Percentiles rank a stretch among this genome's conserved stretches.
These are phyloP conservation scores for Pseudochirops corinnae DNA, from an alignment of 2,797 vertebrate species.

Conservation along the genomic window DNA sequence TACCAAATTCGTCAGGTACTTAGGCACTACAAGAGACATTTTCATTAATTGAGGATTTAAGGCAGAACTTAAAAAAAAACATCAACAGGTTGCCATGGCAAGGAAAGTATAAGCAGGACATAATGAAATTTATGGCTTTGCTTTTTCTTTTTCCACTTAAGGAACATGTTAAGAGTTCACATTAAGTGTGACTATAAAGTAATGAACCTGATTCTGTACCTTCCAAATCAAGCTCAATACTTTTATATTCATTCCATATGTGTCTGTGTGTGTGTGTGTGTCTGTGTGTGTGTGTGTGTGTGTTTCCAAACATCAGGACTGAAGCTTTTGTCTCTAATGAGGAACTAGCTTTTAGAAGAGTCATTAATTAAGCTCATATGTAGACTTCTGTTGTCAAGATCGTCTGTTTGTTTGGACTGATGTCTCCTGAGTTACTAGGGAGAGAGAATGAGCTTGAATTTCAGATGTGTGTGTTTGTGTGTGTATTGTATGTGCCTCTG, in stretches of 20 bases:
- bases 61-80: constrained; percentile 31
- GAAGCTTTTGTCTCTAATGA: neutral
- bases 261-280: neutral
- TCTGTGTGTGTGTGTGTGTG: no score
- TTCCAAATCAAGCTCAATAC: neutral
- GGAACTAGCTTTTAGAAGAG: neutral
- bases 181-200: neutral
- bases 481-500: constrained; percentile 35
- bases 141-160: neutral
- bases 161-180: neutral
- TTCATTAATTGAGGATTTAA: neutral
- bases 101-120: neutral
- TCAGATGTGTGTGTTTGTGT: constrained; percentile 27
- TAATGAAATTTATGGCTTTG: neutral
- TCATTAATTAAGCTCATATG: neutral
- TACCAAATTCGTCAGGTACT: constrained; percentile 7
- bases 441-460: neutral
- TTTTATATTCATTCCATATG: neutral
- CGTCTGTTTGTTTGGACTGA: constrained; percentile 37
- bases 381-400: neutral
- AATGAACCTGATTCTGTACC: neutral
- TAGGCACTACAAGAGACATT: neutral
- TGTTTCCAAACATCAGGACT: neutral
- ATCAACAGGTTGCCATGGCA: constrained; percentile 13
- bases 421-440: constrained; percentile 54